A percentile compares a stretch with the other conserved stretches of the same genome.
Conservation (phyloP, 2,113 vertebrate genomes). For the Scalopus aquaticus region DNA sequence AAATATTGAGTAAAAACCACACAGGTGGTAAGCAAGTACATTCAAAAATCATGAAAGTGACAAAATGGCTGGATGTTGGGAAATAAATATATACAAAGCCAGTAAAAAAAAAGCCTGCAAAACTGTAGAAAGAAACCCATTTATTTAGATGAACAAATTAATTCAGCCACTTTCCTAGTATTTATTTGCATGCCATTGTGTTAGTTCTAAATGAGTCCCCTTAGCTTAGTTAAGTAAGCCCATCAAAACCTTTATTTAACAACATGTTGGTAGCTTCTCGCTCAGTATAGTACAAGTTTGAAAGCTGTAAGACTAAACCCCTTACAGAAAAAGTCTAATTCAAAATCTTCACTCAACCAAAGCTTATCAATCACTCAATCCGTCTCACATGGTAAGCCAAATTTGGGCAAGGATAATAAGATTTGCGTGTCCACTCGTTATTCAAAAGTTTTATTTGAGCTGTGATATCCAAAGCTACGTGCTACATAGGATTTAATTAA, state of each 20-base stretch:
- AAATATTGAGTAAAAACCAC: conserved; percentile 19
- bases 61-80: not conserved
- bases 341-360: conserved; percentile 34
- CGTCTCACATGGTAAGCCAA: not conserved
- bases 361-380: conserved; percentile 26
- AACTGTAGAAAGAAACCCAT: not conserved
- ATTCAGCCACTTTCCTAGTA: not conserved
- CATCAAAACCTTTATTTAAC: not conserved
- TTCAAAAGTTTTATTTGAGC: not conserved
- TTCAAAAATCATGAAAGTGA: not conserved
- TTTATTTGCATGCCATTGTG: not conserved
- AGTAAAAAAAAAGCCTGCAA: not conserved
- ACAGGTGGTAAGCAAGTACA: conserved; percentile 30
- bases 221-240: not conserved
- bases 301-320: not conserved
- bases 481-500: not conserved
- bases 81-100: not conserved
- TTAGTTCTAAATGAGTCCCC: conserved; percentile 15
- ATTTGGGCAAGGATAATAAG: conserved; percentile 15
- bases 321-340: not conserved
- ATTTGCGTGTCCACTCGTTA: not conserved
- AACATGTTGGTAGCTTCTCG: not conserved
- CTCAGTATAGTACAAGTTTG: not conserved
- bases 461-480: not conserved
- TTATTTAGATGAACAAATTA: not conserved